Base-by-base conservation (phyloP, 2,888 invertebrate genomes). In the Cosmia pyralina region DNA sequence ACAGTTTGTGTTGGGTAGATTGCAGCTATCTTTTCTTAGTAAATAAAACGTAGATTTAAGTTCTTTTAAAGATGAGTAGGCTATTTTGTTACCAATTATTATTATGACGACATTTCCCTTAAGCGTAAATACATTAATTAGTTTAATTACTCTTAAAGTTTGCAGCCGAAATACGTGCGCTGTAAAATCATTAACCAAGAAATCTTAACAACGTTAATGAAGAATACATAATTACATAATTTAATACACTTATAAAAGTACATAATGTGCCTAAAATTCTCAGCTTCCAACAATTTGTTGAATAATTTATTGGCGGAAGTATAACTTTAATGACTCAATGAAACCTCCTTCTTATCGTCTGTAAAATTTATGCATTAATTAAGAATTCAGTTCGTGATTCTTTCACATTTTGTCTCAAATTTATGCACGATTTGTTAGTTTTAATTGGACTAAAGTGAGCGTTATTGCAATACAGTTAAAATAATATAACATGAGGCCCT, bases 231-330 rank as follows among this genome's bases (percentile, higher is more conserved):
- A 72, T 72, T 68, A 70, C n/a, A 57, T 79, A 60, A 71, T 71
- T 79, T 57, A 52, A 64, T 72, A 83, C 55, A 62, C 52, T 80
- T 76, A 76, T 41, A 68, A 83, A 76, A 77, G 60, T 70, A 72
- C 52, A 72, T 65, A 65, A 68, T 77, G 71, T 57, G 1, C 59
- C 44, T 62, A 7, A 76, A 77, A 67, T 69, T 22, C 52, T 69
- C 57, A 8, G 52, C 28, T 69, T 77, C 41, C 44, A 46, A 68
- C 69, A 77, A 78, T 77, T 85, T 64, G 72, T 77, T 77, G n/a
- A 64, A 77, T 78, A 76, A 84, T 82, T 82, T 80, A 82, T n/a
- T 67, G 55, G n/a, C 53, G 74, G 75, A 82, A 82, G 67, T 65
- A 77, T 69, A 77, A 79, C 34, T 84, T 75, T 62, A 78, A 77